Conservation (phyloP, 2,888 invertebrate species). For the Hermodice carunculata region DNA sequence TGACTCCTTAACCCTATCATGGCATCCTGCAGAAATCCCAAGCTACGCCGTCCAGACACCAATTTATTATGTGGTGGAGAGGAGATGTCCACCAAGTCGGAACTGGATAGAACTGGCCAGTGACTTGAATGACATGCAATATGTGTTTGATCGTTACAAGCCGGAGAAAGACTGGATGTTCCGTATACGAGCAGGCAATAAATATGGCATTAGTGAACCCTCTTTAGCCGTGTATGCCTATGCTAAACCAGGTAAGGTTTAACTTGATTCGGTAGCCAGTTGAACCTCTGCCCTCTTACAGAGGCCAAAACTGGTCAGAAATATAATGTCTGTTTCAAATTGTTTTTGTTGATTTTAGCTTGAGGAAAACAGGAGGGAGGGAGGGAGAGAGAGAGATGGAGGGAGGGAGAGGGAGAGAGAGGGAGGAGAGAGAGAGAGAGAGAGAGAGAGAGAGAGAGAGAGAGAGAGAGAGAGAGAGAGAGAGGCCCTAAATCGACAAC, state of each 20-base stretch:
- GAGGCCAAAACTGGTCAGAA: too few relatives aligned
- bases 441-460: too few relatives aligned
- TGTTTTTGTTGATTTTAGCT: too few relatives aligned
- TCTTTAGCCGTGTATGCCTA: constrained; percentile 83
- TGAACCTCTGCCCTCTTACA: too few relatives aligned
- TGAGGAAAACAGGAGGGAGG: too few relatives aligned
- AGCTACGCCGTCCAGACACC: constrained; percentile 83
- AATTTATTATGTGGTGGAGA: constrained; percentile 95
- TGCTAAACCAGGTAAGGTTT: constrained; percentile 40
- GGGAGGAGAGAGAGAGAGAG: too few relatives aligned
- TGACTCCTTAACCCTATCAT: constrained; percentile 87
- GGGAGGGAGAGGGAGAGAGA: too few relatives aligned
- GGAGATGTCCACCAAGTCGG: constrained; percentile 72
- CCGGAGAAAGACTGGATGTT: constrained; percentile 96
- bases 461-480: too few relatives aligned
- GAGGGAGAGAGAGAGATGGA: too few relatives aligned
- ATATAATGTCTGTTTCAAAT: too few relatives aligned
- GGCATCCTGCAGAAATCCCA: constrained; percentile 93
- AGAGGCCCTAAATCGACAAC: too few relatives aligned
- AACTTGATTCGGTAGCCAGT: too few relatives aligned
- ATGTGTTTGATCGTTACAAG: constrained; percentile 73
- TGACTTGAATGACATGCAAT: constrained; percentile 50
- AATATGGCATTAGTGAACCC: constrained; percentile 96
- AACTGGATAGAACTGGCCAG: constrained; percentile 61
- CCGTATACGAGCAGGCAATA: constrained; percentile 95